Conservation (phyloP, 2,113 vertebrate genomes). For the Cettia cetti region DNA sequence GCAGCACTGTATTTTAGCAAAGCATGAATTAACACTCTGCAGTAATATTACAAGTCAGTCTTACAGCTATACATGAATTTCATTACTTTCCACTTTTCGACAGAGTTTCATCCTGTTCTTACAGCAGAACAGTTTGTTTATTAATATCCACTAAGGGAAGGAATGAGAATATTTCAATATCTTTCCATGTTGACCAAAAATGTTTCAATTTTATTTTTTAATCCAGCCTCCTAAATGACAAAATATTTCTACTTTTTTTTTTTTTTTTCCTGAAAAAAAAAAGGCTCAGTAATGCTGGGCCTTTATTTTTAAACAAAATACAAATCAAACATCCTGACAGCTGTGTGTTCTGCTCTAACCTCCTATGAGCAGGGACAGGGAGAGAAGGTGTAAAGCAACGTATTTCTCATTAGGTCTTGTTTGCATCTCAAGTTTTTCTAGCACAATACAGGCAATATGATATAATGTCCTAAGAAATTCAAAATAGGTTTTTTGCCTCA, state of each 20-base stretch:
- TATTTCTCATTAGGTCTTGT: background rate
- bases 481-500: background rate
- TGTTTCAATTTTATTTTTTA: background rate
- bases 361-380: background rate
- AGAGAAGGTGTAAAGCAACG: background rate
- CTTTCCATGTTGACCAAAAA: background rate
- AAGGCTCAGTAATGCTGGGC: accelerated
- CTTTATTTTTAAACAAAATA: background rate
- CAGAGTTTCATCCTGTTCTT: background rate
- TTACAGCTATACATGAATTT: conserved; percentile 2
- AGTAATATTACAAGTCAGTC: background rate
- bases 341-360: background rate
- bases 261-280: background rate
- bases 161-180: background rate
- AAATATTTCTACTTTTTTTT: background rate
- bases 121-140: background rate
- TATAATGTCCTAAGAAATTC: background rate
- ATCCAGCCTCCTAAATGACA: background rate
- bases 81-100: background rate
- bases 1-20: background rate
- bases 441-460: background rate
- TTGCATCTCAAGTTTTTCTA: background rate
- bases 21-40: background rate
- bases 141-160: background rate
- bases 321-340: background rate